A percentile compares a stretch with the other conserved stretches of the same genome.
phyloP scores from a whole-genome alignment of 2,797 vertebrate genomes.

The Gymnoscopelus braueri region DNA sequence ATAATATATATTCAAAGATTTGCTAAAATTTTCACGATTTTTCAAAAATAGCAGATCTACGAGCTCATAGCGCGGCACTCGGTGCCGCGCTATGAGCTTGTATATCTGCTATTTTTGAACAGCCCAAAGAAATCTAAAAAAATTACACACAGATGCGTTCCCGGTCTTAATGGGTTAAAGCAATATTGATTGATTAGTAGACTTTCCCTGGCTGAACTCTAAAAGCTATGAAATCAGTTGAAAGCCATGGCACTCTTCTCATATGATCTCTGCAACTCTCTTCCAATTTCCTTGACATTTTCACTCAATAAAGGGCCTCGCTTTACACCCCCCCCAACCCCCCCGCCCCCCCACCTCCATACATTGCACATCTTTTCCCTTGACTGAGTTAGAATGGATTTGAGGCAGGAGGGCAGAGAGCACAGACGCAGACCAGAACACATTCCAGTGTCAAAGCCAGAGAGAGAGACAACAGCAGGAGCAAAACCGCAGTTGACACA shows the following conservation, averaged over 20 bases:
- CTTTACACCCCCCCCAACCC: conserved; percentile 59
- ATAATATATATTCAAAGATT: too few species aligned
- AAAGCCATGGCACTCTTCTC: conserved; percentile 53
- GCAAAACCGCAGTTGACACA: conserved; percentile 64
- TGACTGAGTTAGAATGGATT: conserved; percentile 63
- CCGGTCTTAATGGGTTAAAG: neutral
- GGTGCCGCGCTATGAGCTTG: too few species aligned
- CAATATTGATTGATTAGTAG: conserved; percentile 67
- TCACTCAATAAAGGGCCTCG: conserved; percentile 60
- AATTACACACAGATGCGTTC: too few species aligned
- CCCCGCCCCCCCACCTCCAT: neutral
- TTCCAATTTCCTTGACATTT: conserved; percentile 57
- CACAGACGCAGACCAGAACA: conserved; percentile 55
- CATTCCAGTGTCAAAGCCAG: conserved; percentile 43
- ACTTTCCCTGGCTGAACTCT: conserved; percentile 57
- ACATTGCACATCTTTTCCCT: conserved; percentile 57
- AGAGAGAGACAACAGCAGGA: conserved; percentile 41
- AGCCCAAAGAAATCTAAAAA: too few species aligned
- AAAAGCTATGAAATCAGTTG: conserved; percentile 59
- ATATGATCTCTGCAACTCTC: conserved; percentile 30
- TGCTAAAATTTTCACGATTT: too few species aligned
- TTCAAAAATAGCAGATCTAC: too few species aligned
- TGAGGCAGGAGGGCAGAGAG: conserved; percentile 47
- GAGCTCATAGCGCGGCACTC: too few species aligned
- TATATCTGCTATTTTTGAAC: too few species aligned